These are phyloP conservation scores for Caerostris darwini DNA, from an alignment of 1,140 invertebrate genomes.

Conservation along the genomic window DNA sequence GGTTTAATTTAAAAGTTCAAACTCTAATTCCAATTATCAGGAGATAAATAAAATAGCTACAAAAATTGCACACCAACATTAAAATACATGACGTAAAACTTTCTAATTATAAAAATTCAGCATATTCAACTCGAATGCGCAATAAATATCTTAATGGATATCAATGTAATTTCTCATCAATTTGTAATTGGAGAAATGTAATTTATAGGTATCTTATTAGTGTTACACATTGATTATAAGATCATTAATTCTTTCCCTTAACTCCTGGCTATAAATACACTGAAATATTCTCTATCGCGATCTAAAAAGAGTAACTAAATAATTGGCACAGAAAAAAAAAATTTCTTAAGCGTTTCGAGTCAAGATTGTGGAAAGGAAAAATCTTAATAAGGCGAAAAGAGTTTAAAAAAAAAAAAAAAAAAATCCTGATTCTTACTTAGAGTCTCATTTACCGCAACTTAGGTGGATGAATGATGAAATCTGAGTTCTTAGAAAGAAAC, in stretches of 20 bases:
- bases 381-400: constrained; percentile 13
- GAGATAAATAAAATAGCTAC: no score
- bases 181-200: neutral
- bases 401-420: neutral
- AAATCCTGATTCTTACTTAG: constrained; percentile 31
- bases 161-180: constrained; percentile 30
- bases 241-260: constrained; percentile 17
- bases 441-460: constrained; percentile 47
- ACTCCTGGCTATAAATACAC: neutral
- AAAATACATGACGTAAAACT: neutral
- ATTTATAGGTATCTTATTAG: constrained; percentile 1
- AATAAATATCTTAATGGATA: constrained; percentile 31
- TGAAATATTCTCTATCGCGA: neutral
- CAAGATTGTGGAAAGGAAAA: neutral
- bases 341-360: neutral
- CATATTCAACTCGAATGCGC: neutral
- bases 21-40: no score
- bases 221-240: constrained; percentile 10
- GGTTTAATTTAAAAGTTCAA: no score
- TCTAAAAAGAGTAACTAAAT: neutral
- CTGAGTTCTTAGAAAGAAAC: constrained; percentile 26
- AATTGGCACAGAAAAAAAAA: constrained; percentile 27
- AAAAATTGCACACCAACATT: neutral
- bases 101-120: neutral
- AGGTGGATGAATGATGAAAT: constrained; percentile 24